phyloP scores from a whole-genome alignment of 2,888 invertebrate species.

The Drosophila rubida region DNA sequence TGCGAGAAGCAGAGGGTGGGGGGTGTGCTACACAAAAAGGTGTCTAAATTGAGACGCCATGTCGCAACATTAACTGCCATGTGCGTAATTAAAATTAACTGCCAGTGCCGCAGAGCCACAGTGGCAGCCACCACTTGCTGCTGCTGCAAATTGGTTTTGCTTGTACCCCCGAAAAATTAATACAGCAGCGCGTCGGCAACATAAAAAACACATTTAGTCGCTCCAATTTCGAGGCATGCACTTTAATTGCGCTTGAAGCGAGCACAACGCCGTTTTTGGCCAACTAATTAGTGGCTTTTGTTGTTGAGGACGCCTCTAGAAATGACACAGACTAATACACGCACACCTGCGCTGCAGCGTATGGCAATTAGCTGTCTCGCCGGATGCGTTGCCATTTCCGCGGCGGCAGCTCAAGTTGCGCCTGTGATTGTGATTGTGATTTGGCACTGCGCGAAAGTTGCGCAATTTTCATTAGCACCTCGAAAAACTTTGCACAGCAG shows the following conservation, averaged over 20 bases:
- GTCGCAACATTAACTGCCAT: constrained; percentile 75
- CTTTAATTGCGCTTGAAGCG: constrained; percentile 48
- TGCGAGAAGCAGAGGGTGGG: background rate
- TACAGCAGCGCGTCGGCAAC: constrained; percentile 42
- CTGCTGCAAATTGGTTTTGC: constrained; percentile 75
- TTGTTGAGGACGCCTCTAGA: constrained; percentile 15
- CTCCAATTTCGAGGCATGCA: constrained; percentile 13
- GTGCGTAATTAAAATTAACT: constrained; percentile 81
- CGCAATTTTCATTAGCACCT: constrained; percentile 79
- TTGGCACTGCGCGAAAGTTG: constrained; percentile 60
- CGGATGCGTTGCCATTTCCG: constrained; percentile 54
- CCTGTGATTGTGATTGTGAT: constrained; percentile 12
- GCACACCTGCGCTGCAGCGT: background rate
- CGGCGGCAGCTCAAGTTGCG: constrained; percentile 24
- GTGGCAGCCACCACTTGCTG: constrained; percentile 15
- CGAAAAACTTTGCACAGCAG: constrained; percentile 39
- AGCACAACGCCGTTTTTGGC: constrained; percentile 11
- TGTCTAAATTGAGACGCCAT: constrained; percentile 78
- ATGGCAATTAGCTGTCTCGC: constrained; percentile 49
- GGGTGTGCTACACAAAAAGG: constrained; percentile 56
- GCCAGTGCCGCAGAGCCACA: constrained; percentile 41
- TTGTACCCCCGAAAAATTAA: constrained; percentile 56
- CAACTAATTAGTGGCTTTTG: constrained; percentile 48
- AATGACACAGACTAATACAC: constrained; percentile 8
- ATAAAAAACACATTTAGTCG: constrained; percentile 66